These are phyloP conservation scores for Rhinogobio ventralis DNA, from an alignment of 2,797 vertebrate species.

Conservation along the genomic window DNA sequence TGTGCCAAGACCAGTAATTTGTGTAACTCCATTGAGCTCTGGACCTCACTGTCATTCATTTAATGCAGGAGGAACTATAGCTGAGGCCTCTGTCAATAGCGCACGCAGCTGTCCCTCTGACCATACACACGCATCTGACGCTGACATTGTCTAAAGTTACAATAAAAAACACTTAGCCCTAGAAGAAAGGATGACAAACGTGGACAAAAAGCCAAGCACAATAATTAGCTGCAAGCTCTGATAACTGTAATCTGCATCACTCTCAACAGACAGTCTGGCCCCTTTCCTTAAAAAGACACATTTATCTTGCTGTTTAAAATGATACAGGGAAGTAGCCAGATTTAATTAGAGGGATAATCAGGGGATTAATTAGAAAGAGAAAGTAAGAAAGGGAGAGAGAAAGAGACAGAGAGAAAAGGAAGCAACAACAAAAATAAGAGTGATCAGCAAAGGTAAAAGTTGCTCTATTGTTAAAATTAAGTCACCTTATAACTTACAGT, in stretches of 20 bases:
- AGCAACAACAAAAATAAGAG: neutral
- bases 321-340: constrained; percentile 40
- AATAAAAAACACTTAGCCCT: constrained; percentile 50
- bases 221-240: constrained; percentile 49
- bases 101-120: constrained; percentile 51
- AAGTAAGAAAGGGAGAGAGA: constrained; percentile 2
- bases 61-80: constrained; percentile 28
- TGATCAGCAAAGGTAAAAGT: constrained; percentile 9
- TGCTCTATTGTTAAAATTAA: neutral
- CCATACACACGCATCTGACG: neutral
- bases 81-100: constrained; percentile 31
- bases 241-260: constrained; percentile 64
- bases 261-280: constrained; percentile 63
- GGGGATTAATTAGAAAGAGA: constrained; percentile 35
- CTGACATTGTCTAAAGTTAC: constrained; percentile 42
- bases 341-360: constrained; percentile 43
- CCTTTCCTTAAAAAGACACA: constrained; percentile 67
- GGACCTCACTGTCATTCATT: constrained; percentile 37
- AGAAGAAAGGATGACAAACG: constrained; percentile 43
- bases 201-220: constrained; percentile 46
- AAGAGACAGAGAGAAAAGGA: neutral
- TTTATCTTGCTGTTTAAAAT: constrained; percentile 64
- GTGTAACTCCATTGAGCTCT: constrained; percentile 48
- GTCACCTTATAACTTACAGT: neutral
- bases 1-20: constrained; percentile 40